Percentiles rank a stretch among this genome's conserved stretches.
phyloP scores from a whole-genome alignment of 2,888 invertebrate genomes.

The Celastrina argiolus region DNA sequence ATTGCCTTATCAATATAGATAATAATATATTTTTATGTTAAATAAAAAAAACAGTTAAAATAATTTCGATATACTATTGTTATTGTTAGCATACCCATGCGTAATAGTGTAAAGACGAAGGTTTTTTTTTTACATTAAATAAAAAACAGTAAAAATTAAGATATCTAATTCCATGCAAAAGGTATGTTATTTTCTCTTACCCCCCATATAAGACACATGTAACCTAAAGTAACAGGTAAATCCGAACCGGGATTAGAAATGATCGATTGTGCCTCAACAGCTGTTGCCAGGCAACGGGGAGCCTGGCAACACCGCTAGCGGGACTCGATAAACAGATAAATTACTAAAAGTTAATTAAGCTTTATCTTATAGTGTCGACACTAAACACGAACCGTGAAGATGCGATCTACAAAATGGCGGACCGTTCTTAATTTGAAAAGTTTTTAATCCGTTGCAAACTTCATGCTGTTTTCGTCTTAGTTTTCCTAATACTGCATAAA shows the following conservation, averaged over 20 bases:
- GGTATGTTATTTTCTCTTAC: neutral
- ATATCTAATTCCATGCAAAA: no score
- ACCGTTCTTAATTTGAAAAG: slow-evolving; percentile 26
- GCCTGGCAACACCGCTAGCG: slow-evolving; percentile 46
- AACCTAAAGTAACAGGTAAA: slow-evolving; percentile 1
- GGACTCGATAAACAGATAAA: slow-evolving; percentile 70
- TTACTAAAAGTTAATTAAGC: slow-evolving; percentile 74
- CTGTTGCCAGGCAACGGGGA: slow-evolving; percentile 3
- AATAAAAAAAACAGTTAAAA: no score
- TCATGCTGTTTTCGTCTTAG: neutral
- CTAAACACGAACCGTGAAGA: slow-evolving; percentile 39
- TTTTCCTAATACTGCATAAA: neutral
- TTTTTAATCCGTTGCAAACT: slow-evolving; percentile 3
- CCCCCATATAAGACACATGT: neutral
- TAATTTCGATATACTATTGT: no score
- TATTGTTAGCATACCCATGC: no score
- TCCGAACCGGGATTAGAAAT: neutral
- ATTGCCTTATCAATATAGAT: no score
- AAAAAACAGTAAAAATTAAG: no score
- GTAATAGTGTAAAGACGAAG: no score
- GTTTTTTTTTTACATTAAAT: no score
- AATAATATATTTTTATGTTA: no score
- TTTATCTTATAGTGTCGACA: slow-evolving; percentile 48
- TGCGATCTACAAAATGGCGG: slow-evolving; percentile 44
- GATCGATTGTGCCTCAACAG: slow-evolving; percentile 5